Percentiles rank a stretch among this genome's conserved stretches.
Evolutionary conservation across 1,140 invertebrate genomes (phyloP).

Genomic region (Rhizoglyphus robini): DNA sequence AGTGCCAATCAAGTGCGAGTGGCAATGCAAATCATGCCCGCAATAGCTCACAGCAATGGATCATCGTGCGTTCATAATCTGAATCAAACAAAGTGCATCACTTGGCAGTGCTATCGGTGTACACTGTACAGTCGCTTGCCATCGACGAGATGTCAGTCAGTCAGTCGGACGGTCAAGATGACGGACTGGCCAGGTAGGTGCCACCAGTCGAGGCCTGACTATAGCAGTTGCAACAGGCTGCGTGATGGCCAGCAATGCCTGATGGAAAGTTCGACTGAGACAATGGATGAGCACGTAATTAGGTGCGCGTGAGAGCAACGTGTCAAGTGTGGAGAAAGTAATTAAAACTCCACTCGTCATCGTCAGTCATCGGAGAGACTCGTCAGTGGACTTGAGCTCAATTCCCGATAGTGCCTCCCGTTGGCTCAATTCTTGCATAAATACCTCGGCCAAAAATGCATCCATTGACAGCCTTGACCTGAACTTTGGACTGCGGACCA

Average conservation of each 20-base stretch:
- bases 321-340: slow-evolving; percentile 13
- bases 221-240: too few species aligned
- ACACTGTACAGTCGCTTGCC: not conserved
- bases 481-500: not conserved
- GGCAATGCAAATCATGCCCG: not conserved
- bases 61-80: not conserved
- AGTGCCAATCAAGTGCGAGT: not conserved
- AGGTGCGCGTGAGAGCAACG: not conserved
- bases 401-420: not conserved
- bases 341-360: not conserved
- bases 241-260: not conserved
- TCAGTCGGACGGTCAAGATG: not conserved
- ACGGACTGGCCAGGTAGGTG: slow-evolving; percentile 5
- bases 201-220: too few species aligned
- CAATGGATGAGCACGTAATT: not conserved
- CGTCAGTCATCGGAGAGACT: not conserved
- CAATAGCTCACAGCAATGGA: not conserved
- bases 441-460: not conserved
- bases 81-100: not conserved
- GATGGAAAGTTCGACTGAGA: not conserved
- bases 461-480: not conserved
- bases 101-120: too few species aligned
- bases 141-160: not conserved
- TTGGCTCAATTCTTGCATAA: not conserved
- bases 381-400: not conserved